Conservation (phyloP, 2,797 vertebrate genomes). For the Gallinago nigripennis region DNA sequence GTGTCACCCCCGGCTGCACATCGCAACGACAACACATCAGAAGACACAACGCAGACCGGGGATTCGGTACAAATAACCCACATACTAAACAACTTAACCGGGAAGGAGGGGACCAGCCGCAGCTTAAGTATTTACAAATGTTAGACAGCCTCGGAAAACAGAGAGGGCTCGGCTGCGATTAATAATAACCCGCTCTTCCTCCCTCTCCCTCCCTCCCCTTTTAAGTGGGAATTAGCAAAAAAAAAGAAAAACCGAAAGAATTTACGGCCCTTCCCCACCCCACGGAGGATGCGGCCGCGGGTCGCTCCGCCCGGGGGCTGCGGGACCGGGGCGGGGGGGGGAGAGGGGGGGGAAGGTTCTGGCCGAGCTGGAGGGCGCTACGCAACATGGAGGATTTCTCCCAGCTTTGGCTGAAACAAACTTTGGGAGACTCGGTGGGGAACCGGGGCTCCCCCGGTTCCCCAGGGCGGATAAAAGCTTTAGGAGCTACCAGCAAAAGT, state of each 20-base stretch:
- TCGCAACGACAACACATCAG: no score
- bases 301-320: background rate
- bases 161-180: conserved; percentile 2
- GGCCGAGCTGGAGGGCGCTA: background rate
- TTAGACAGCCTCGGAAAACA: background rate
- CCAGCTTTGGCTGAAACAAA: background rate
- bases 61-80: no score
- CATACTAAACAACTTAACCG: no score
- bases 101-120: background rate
- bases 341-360: no score
- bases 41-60: background rate
- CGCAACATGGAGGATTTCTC: background rate
- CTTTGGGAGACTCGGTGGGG: background rate
- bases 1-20: no score
- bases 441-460: background rate
- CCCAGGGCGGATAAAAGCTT: background rate
- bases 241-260: background rate
- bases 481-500: background rate
- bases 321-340: background rate
- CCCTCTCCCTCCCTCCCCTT: background rate
- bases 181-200: background rate
- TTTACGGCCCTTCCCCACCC: background rate
- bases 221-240: background rate
- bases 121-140: conserved; percentile 39
- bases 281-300: background rate